phyloP scores from a whole-genome alignment of 2,888 invertebrate genomes.

The Elegia similella region DNA sequence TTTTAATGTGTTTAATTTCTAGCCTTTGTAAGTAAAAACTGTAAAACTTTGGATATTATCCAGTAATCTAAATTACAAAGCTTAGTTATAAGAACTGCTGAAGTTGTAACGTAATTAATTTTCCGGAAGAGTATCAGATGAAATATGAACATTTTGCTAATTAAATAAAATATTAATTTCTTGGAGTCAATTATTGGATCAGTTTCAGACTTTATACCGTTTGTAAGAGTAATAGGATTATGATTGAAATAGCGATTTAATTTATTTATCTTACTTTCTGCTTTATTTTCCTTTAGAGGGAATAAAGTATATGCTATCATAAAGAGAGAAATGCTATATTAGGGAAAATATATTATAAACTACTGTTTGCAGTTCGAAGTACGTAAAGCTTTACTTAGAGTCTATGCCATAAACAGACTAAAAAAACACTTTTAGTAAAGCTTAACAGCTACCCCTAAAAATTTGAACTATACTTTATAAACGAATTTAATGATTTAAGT shows the following conservation, averaged over 20 bases:
- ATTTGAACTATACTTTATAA: too few species aligned
- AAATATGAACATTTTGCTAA: conserved; percentile 20
- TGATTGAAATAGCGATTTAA: background rate
- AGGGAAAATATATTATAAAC: too few species aligned
- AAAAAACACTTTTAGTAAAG: too few species aligned
- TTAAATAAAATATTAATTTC: conserved; percentile 12
- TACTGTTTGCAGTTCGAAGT: too few species aligned
- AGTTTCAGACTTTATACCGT: conserved; percentile 3
- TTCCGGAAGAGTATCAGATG: conserved; percentile 20
- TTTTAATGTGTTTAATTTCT: background rate
- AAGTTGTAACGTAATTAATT: conserved; percentile 25
- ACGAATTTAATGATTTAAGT: too few species aligned
- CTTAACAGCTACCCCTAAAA: too few species aligned
- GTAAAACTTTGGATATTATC: conserved; percentile 9
- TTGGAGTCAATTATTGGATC: conserved; percentile 8
- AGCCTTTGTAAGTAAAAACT: conserved; percentile 18
- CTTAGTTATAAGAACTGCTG: conserved; percentile 15
- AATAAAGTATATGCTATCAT: background rate
- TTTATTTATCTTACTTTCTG: background rate
- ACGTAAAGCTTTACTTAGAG: too few species aligned
- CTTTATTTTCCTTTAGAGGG: background rate
- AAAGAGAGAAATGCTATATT: too few species aligned
- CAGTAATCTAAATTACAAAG: conserved; percentile 11
- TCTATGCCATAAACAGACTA: too few species aligned
- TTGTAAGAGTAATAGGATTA: background rate